phyloP scores from a whole-genome alignment of 1,140 invertebrate genomes.

The Bombus fervidus region DNA sequence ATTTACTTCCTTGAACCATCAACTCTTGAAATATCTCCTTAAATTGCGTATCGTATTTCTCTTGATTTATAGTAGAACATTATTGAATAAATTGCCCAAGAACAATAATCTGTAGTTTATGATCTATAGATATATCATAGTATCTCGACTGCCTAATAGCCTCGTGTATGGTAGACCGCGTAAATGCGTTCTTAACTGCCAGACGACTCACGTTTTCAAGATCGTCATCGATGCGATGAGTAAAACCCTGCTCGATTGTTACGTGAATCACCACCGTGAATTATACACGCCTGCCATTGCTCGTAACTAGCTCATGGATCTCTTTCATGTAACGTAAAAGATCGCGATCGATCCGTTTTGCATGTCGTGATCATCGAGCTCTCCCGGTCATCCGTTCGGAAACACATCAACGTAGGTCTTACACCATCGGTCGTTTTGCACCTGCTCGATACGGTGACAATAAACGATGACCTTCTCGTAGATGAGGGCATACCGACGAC shows the following conservation, averaged over 20 bases:
- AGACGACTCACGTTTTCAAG: constrained; percentile 5
- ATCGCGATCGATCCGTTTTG: constrained; percentile 23
- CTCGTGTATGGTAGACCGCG: neutral
- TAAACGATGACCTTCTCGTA: constrained; percentile 22
- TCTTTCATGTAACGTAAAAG: constrained; percentile 5
- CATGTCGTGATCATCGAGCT: neutral
- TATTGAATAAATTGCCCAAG: neutral
- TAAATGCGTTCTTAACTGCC: neutral
- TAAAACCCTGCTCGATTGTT: constrained; percentile 11
- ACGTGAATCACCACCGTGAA: neutral
- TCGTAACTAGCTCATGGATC: constrained; percentile 15
- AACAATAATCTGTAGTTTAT: too few relatives aligned
- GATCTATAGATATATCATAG: neutral
- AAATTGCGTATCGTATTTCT: neutral
- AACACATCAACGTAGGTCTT: too few relatives aligned
- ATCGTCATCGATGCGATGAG: constrained; percentile 9
- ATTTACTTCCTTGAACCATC: too few relatives aligned
- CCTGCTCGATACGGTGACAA: neutral
- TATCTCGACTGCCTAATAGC: neutral
- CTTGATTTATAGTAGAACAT: neutral
- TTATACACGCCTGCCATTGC: neutral
- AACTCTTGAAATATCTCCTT: neutral
- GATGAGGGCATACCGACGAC: constrained; percentile 6
- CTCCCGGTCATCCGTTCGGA: neutral
- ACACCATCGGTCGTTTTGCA: neutral